phyloP scores from a whole-genome alignment of 1,140 invertebrate species.

The Panagrolaimus sp. region DNA sequence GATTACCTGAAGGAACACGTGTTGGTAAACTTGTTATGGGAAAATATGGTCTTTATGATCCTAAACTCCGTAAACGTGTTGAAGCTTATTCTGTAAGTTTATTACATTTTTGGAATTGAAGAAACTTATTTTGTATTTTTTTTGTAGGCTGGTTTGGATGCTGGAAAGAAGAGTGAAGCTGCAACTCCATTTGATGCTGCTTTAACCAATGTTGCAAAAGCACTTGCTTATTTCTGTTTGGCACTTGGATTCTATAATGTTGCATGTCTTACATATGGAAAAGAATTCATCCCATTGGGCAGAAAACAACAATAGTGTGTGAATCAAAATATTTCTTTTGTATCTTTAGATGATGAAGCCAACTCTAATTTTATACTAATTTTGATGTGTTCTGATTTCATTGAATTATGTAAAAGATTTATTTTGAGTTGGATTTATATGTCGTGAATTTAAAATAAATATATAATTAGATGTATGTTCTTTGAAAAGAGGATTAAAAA shows the following conservation, averaged over 20 bases:
- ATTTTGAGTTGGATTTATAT: too few species aligned
- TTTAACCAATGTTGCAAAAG: slow-evolving; percentile 37
- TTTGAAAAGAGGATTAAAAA: too few species aligned
- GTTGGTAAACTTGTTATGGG: slow-evolving; percentile 57
- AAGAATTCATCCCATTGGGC: slow-evolving; percentile 41
- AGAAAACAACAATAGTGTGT: background rate
- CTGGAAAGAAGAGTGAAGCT: slow-evolving; percentile 50
- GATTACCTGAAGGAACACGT: slow-evolving; percentile 57
- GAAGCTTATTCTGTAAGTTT: slow-evolving; percentile 43
- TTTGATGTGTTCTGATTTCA: too few species aligned
- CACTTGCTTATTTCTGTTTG: slow-evolving; percentile 34
- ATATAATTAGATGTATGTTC: too few species aligned
- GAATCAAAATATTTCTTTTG: too few species aligned
- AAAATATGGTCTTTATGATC: slow-evolving; percentile 57
- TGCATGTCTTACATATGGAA: slow-evolving; percentile 34
- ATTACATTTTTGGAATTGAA: slow-evolving; percentile 14
- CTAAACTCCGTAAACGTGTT: slow-evolving; percentile 45
- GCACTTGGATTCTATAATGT: slow-evolving; percentile 48
- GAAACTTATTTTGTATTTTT: background rate
- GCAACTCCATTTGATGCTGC: slow-evolving; percentile 40
- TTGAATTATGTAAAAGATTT: too few species aligned
- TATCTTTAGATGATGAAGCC: too few species aligned
- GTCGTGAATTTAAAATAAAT: too few species aligned
- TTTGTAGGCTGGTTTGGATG: slow-evolving; percentile 47
- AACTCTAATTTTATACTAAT: too few species aligned